Conservation (phyloP, 2,797 vertebrate genomes). For the Cyclura pinguis region DNA sequence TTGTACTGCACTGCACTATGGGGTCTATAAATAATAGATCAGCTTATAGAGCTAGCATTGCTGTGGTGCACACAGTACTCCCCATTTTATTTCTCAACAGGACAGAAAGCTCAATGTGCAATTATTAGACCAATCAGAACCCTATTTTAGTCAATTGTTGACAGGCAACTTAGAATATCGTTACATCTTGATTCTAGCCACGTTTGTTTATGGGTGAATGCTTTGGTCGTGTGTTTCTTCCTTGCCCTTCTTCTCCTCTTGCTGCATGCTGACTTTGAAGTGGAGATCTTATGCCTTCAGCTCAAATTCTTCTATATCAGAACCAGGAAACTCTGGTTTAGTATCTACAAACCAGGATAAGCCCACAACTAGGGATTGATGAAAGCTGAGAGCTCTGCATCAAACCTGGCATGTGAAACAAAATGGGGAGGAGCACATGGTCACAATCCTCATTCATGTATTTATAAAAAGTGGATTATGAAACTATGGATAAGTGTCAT, state of each 20-base stretch:
- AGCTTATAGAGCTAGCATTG: background rate
- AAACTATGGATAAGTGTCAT: too few species aligned
- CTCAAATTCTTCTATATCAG: background rate
- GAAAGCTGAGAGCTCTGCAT: background rate
- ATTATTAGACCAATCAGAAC: background rate
- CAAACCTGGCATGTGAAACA: too few species aligned
- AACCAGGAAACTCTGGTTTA: background rate
- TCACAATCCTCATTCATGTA: background rate
- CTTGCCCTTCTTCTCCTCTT: too few species aligned
- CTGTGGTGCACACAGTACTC: rapidly evolving
- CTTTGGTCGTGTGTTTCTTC: too few species aligned
- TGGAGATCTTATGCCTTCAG: background rate
- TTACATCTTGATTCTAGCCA: too few species aligned
- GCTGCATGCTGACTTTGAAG: background rate
- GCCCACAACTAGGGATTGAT: too few species aligned
- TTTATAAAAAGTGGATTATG: background rate
- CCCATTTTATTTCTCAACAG: background rate
- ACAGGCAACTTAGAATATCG: too few species aligned
- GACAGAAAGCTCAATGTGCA: conserved; percentile 9
- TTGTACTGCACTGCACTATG: background rate
- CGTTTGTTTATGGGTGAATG: too few species aligned
- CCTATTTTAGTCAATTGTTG: too few species aligned
- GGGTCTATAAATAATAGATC: background rate
- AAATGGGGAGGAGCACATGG: background rate
- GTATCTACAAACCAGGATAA: background rate